Conservation (phyloP, 1,140 invertebrate genomes). For the Dysdera silvatica region DNA sequence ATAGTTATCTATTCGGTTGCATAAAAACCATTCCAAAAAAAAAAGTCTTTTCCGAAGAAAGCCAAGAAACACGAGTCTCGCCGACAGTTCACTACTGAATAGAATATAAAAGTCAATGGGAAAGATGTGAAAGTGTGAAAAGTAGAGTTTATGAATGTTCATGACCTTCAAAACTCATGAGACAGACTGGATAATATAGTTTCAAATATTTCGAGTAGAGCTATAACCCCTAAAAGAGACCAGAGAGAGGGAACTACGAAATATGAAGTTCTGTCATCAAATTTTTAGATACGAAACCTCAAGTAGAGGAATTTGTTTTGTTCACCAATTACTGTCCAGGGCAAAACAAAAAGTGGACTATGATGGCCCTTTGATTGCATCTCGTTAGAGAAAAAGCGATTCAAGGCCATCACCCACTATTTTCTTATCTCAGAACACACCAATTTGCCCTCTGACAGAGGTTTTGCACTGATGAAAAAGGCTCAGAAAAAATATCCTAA, state of each 20-base stretch:
- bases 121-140: background rate
- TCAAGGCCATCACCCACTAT: background rate
- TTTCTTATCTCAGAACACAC: background rate
- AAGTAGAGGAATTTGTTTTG: background rate
- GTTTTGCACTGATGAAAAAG: background rate
- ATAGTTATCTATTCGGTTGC: background rate
- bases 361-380: background rate
- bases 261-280: background rate
- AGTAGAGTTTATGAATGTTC: background rate
- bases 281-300: background rate
- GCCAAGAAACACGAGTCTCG: background rate
- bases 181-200: background rate
- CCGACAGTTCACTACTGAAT: background rate
- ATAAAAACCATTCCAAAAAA: background rate
- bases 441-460: background rate
- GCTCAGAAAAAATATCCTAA: background rate
- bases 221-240: background rate
- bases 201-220: background rate
- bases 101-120: background rate
- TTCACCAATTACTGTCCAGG: background rate
- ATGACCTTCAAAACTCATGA: background rate
- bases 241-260: background rate
- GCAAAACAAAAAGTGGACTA: background rate
- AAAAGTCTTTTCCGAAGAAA: background rate
- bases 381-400: background rate